Conservation (phyloP, 2,888 invertebrate genomes). For the Dugesia japonica region DNA sequence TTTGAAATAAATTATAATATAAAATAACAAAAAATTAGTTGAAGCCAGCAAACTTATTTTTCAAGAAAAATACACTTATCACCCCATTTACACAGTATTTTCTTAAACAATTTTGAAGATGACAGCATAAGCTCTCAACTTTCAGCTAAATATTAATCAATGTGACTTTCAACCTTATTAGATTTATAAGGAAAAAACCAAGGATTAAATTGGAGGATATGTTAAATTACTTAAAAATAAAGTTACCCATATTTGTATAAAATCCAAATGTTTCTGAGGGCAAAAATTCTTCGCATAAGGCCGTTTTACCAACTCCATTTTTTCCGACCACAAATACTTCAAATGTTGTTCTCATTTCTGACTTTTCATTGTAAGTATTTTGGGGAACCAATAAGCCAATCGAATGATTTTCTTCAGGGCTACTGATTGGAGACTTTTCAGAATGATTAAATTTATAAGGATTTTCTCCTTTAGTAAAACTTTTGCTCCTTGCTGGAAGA, state of each 20-base stretch:
- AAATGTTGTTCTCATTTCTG: background rate
- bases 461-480: conserved; percentile 5
- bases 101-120: too few relatives aligned
- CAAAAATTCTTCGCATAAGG: background rate
- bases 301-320: background rate
- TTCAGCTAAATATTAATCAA: too few relatives aligned
- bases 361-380: background rate
- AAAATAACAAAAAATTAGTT: too few relatives aligned
- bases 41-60: too few relatives aligned
- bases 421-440: background rate
- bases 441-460: background rate
- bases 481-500: background rate
- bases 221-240: background rate
- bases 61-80: too few relatives aligned
- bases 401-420: conserved; percentile 9
- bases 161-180: too few relatives aligned
- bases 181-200: too few relatives aligned
- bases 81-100: too few relatives aligned
- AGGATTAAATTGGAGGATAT: too few relatives aligned
- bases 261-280: background rate
- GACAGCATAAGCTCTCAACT: too few relatives aligned
- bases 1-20: too few relatives aligned
- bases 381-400: background rate
- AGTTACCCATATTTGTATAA: background rate
- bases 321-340: background rate